Base-by-base conservation (phyloP, 92 coral and sea anemone genomes). In the Epizoanthus scotinus region DNA sequence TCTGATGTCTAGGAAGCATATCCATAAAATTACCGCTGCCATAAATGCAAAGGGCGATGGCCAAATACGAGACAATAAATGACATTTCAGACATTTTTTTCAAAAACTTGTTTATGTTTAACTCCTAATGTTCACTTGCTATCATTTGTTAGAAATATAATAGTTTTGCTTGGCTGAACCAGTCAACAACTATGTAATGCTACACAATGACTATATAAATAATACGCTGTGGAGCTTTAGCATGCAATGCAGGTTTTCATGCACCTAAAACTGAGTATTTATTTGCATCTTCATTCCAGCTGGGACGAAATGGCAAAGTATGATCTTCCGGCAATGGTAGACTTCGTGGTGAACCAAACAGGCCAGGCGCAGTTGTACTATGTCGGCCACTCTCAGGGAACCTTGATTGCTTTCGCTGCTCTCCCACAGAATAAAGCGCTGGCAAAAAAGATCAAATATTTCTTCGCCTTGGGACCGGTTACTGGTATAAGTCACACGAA, bases 341-440 rank as follows among this genome's bases (percentile, higher is more conserved):
- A 93, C 50, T 86, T 84, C 79, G 94, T 90, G 8, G 81, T 88
- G 31, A 68, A 79, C 22, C 73, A 81, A 81, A 86, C 96, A 5
- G 59, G 78, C 0, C 86, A 88, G 66, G 79, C 94, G 3, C 74
- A 88, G 22, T 61, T 95, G 29, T 89, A 86, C 52, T 95, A 95
- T 70, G 91, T 87, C 49, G 99, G 91, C 14, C 99, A 95, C 67
- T 95, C 99, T 0, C 98, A 95, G 69, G 99, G 99, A 67, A 91
- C 98, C 0, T 67, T 89, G 81, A 93, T 95, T 20, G 97, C 87
- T 24, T 95, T 95, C 70, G 99, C 99, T 25, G 96, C 86, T 54
- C 75, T 90, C 27, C 87, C 99, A 6, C 86, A 86, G 55, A 93
- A 95, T 58, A 86, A 93, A 72, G 91, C 86, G 17, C 83, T 88